These are phyloP conservation scores for Drosophila nigromelanica DNA, from an alignment of 1,140 invertebrate genomes.

Conservation along the genomic window DNA sequence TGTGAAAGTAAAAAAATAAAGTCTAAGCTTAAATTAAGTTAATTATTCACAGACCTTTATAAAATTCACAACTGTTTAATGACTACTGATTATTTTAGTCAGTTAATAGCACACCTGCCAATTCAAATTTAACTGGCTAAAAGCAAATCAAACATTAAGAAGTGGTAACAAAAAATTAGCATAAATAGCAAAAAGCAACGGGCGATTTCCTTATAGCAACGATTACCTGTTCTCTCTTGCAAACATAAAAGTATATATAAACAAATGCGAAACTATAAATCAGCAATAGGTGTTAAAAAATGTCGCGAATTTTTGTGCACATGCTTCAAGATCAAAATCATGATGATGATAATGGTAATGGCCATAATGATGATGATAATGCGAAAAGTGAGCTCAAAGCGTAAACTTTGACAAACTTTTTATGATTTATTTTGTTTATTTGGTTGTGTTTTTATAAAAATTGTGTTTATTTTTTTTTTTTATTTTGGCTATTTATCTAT, in stretches of 20 bases:
- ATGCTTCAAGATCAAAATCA: constrained; percentile 56
- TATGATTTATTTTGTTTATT: constrained; percentile 18
- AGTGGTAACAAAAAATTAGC: constrained; percentile 6
- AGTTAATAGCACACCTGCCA: neutral
- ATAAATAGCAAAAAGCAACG: constrained; percentile 1
- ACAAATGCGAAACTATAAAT: constrained; percentile 23
- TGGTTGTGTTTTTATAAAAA: constrained; percentile 25
- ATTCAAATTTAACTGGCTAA: neutral
- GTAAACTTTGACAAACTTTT: constrained; percentile 36
- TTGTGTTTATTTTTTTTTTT: neutral
- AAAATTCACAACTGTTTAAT: neutral
- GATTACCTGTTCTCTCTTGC: constrained; percentile 2
- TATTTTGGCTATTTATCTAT: constrained; percentile 27
- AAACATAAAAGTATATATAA: neutral
- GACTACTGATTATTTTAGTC: neutral
- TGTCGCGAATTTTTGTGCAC: constrained; percentile 18
- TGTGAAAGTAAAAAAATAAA: too few species aligned
- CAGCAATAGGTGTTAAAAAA: constrained; percentile 45
- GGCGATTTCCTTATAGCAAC: constrained; percentile 48
- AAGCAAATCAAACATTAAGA: constrained; percentile 23
- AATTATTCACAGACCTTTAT: neutral
- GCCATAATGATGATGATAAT: constrained; percentile 8
- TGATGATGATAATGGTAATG: constrained; percentile 39
- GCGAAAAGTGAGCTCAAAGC: constrained; percentile 11
- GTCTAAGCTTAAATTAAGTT: too few species aligned